Evolutionary conservation across 2,888 invertebrate species (phyloP), one percentile per base, ranked within the genome.

Genomic region (Callosobruchus maculatus): DNA sequence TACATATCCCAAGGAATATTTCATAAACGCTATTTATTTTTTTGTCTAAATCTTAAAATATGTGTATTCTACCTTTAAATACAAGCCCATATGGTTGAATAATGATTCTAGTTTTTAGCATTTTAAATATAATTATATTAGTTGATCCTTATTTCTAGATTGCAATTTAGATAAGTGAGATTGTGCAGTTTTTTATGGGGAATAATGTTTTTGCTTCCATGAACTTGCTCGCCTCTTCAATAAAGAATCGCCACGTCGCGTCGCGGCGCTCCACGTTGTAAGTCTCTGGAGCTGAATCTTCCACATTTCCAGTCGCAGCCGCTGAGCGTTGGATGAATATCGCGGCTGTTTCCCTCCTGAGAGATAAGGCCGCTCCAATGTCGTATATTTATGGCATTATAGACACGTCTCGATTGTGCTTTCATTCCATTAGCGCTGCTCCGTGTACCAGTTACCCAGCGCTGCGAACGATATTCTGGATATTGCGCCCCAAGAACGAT

Each of bases 401-500:
- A 81, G 81, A 81, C 81, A 81, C 81, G 80, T 81, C 78, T 80
- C 80, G 78, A 81, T 81, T 81, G 82, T 81, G 80, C 81, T 82
- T 82, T 82, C 81, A 79, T 82, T 81, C 81, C 81, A 81, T 82
- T 82, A 82, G 81, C 78, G 75, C 78, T 79, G 80, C 81, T 79
- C 76, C 74, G 75, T 71, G 13, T 49, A 49, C 49, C 49, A 7
- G 18, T 26, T 26, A n/a, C 68, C 5, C 21, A 22, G 22, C 1
- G 20, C 9, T n/a, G 20, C 5, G 20, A 68, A 22, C 68, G 21
- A 20, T 21, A 21, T 21, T 68, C 21, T 68, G 68, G 3, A 3
- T 68, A 68, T 21, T 3, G 68, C 21, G 2, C 68, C 9, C 2
- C 68, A 20, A 21, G 68, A n/a, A 22, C 7, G 7, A 68, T 49